phyloP scores from a whole-genome alignment of 2,113 vertebrate species.

The Raja brachyura region DNA sequence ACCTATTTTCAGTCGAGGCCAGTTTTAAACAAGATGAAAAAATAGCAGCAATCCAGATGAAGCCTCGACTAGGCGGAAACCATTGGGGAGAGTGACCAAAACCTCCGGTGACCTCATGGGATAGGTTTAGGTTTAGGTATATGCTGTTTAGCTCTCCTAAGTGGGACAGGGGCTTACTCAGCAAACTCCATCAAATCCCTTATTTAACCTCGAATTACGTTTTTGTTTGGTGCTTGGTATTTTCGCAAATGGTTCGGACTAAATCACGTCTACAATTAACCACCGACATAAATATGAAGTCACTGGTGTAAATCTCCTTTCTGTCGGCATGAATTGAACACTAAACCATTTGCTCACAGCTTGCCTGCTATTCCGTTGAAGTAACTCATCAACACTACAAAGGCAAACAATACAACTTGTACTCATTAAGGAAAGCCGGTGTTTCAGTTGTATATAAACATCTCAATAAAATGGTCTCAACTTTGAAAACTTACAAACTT shows the following conservation, averaged over 20 bases:
- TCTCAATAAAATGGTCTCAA: neutral
- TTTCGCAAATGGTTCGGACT: neutral
- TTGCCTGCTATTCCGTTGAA: neutral
- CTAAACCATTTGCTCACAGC: conserved; percentile 5
- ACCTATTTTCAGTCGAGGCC: no score
- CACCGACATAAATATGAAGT: neutral
- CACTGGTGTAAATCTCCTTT: neutral
- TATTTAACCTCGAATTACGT: neutral
- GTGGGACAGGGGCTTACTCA: neutral
- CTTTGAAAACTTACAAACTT: neutral
- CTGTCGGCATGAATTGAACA: neutral
- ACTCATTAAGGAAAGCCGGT: neutral
- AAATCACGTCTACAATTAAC: neutral
- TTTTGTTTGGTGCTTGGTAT: neutral
- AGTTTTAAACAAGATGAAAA: no score
- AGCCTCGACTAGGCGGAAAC: no score
- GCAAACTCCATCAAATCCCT: neutral
- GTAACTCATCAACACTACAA: neutral
- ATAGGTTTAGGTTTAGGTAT: no score
- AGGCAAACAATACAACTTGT: conserved; percentile 2
- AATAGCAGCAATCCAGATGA: no score
- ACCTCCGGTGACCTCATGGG: no score
- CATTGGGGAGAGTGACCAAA: no score
- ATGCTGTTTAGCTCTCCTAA: no score
- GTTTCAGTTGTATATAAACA: neutral